phyloP scores from a whole-genome alignment of 2,888 invertebrate species.

The Teleogryllus oceanicus region DNA sequence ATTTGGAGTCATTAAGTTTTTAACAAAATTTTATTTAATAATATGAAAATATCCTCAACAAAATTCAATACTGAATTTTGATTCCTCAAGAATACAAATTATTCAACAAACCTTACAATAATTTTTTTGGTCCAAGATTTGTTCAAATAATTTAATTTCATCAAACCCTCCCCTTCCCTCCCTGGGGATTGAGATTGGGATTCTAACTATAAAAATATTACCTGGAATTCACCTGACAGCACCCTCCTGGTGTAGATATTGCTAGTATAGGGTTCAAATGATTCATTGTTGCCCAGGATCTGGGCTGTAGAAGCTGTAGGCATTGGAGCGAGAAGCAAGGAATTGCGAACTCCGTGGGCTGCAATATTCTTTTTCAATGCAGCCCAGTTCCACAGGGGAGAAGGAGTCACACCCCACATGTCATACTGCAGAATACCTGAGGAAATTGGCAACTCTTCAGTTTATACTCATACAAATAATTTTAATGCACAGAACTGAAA shows the following conservation, averaged over 20 bases:
- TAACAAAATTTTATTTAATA: too few relatives aligned
- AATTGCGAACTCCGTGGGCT: conserved; percentile 87
- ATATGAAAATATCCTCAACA: too few relatives aligned
- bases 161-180: too few relatives aligned
- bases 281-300: conserved; percentile 98
- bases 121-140: too few relatives aligned
- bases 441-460: background rate
- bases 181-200: too few relatives aligned
- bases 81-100: too few relatives aligned
- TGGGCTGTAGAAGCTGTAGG: conserved; percentile 99
- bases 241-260: conserved; percentile 94
- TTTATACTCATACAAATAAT: background rate
- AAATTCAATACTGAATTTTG: too few relatives aligned
- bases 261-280: conserved; percentile 96
- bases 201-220: conserved; percentile 40
- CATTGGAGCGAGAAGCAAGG: conserved; percentile 93
- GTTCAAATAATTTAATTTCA: too few relatives aligned
- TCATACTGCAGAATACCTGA: conserved; percentile 85
- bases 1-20: too few relatives aligned
- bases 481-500: background rate
- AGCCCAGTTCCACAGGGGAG: conserved; percentile 86
- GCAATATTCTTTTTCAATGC: conserved; percentile 78
- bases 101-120: too few relatives aligned
- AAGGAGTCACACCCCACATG: conserved; percentile 92
- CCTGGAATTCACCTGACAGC: conserved; percentile 85